These are phyloP conservation scores for Centropristis striata DNA, from an alignment of 2,113 vertebrate genomes.

Conservation along the genomic window DNA sequence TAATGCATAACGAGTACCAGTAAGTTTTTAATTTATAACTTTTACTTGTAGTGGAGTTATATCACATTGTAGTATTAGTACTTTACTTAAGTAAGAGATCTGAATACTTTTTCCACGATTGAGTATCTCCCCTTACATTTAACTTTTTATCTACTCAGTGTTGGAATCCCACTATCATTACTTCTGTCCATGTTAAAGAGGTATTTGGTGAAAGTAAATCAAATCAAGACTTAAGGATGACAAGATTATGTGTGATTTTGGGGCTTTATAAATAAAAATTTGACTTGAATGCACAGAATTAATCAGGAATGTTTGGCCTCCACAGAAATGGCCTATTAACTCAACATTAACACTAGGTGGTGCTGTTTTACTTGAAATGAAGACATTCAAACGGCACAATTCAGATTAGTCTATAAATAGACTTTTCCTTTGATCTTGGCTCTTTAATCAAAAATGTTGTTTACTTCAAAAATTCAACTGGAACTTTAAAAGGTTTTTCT, in stretches of 20 bases:
- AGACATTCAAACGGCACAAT: not conserved
- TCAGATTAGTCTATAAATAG: conserved; percentile 9
- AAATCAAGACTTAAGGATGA: fast-evolving
- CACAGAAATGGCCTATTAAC: not conserved
- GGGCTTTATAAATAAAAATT: not conserved
- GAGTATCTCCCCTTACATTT: too few species aligned
- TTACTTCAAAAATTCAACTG: conserved; percentile 5
- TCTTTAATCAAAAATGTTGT: conserved; percentile 24
- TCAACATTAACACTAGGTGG: conserved; percentile 53
- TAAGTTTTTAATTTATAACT: too few species aligned
- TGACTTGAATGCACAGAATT: not conserved
- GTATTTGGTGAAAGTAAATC: not conserved
- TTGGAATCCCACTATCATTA: not conserved
- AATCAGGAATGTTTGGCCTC: not conserved
- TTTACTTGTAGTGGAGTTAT: too few species aligned
- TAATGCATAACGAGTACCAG: too few species aligned
- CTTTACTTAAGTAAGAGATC: too few species aligned
- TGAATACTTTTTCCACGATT: too few species aligned
- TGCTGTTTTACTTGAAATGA: conserved; percentile 41
- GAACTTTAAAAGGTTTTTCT: not conserved
- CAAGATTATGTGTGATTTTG: not conserved
- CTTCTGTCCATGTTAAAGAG: not conserved
- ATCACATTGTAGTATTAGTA: too few species aligned
- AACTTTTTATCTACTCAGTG: not conserved
- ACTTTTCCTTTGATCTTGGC: conserved; percentile 39